phyloP scores from a whole-genome alignment of 2,888 invertebrate species.

The Napeogenes sylphis region DNA sequence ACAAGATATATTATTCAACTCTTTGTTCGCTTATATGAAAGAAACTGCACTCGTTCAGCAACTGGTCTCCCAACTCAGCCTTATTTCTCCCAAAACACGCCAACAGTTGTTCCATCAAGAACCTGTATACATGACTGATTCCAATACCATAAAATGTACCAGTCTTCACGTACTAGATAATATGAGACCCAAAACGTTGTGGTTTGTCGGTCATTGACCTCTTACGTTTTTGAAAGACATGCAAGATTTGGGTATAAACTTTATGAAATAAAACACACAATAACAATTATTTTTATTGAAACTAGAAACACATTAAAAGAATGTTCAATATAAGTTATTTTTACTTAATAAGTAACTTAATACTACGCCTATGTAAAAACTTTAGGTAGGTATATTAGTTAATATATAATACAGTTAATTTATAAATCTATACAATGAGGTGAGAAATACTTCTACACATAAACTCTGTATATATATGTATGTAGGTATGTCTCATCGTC shows the following conservation, averaged over 20 bases:
- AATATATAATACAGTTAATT: too few species aligned
- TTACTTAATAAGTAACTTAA: too few species aligned
- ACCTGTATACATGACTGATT: background rate
- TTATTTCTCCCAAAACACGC: too few species aligned
- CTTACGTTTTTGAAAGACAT: background rate
- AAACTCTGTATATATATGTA: too few species aligned
- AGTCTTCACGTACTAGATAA: conserved; percentile 1
- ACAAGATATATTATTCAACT: too few species aligned
- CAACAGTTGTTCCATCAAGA: background rate
- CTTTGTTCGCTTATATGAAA: background rate
- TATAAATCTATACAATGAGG: too few species aligned
- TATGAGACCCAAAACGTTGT: background rate
- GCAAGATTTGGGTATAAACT: background rate
- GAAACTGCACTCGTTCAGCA: too few species aligned
- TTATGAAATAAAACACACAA: conserved; percentile 34
- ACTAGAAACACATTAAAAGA: conserved; percentile 7
- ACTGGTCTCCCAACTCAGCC: too few species aligned
- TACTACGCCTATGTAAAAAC: too few species aligned
- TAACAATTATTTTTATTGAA: conserved; percentile 29
- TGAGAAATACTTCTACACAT: too few species aligned
- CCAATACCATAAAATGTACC: background rate
- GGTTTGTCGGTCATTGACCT: conserved; percentile 1
- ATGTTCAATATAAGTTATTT: background rate
- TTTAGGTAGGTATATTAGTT: too few species aligned
- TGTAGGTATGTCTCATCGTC: conserved; percentile 8